A percentile compares a stretch with the other conserved stretches of the same genome.
phyloP scores from a whole-genome alignment of 2,113 vertebrate species.

The Pseudopipra pipra region DNA sequence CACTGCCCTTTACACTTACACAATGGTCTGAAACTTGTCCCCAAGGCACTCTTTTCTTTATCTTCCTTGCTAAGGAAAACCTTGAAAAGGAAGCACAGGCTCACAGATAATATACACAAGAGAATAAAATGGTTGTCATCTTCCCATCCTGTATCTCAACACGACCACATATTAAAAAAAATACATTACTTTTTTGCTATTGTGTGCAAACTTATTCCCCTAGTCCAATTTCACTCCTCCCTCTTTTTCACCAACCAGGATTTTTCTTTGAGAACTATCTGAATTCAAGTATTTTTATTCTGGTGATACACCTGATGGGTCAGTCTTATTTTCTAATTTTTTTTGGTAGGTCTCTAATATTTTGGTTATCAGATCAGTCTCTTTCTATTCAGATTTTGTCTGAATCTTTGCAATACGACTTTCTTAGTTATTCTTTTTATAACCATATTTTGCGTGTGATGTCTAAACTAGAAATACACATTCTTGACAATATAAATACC shows the following conservation, averaged over 20 bases:
- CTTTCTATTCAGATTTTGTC: not conserved
- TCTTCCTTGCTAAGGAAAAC: not conserved
- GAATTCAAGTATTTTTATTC: not conserved
- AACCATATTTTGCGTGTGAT: not conserved
- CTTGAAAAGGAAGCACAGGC: not conserved
- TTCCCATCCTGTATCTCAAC: not conserved
- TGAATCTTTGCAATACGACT: not conserved
- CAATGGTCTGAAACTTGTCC: not conserved
- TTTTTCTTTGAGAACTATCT: not conserved
- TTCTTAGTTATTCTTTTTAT: not conserved
- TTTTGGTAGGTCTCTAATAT: not conserved
- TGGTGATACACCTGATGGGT: not conserved
- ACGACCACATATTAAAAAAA: not conserved
- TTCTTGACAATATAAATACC: not conserved
- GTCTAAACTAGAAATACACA: not conserved
- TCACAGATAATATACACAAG: not conserved
- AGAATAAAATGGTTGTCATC: not conserved
- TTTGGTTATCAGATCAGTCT: not conserved
- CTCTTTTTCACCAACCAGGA: not conserved
- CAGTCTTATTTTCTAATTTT: not conserved
- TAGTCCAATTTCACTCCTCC: not conserved
- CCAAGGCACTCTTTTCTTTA: not conserved
- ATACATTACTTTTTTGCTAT: not conserved
- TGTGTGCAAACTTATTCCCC: not conserved
- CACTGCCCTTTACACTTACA: not conserved